These are phyloP conservation scores for Macrobrachium rosenbergii DNA, from an alignment of 1,140 invertebrate species.

Conservation along the genomic window DNA sequence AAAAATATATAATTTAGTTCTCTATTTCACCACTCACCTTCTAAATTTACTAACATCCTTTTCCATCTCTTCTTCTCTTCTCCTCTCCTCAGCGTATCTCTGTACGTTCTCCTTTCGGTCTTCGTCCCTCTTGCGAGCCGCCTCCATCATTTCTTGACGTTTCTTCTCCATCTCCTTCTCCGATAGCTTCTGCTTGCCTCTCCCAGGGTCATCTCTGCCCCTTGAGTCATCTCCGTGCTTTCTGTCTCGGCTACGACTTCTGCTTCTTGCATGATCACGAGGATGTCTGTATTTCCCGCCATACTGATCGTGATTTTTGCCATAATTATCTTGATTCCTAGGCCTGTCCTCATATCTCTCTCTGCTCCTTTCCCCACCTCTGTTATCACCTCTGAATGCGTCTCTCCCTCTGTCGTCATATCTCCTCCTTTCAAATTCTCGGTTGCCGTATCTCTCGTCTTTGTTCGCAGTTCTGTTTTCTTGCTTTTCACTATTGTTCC, in stretches of 20 bases:
- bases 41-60: constrained; percentile 32
- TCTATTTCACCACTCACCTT: constrained; percentile 6
- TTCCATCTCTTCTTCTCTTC: constrained; percentile 33
- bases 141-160: constrained; percentile 45
- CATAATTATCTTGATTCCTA: background rate
- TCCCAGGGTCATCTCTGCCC: background rate
- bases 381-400: background rate
- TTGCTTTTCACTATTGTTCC: background rate
- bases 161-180: constrained; percentile 44
- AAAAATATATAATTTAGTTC: background rate
- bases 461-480: background rate
- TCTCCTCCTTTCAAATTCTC: background rate
- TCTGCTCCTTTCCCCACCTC: constrained; percentile 15
- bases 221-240: background rate
- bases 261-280: background rate
- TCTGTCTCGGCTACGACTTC: constrained; percentile 5
- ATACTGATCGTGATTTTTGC: no score
- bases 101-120: constrained; percentile 40
- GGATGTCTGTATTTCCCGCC: background rate
- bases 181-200: background rate
- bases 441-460: background rate
- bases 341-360: background rate
- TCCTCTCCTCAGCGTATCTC: constrained; percentile 31
- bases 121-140: constrained; percentile 41
- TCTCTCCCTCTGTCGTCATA: background rate